Percentiles rank a stretch among this genome's conserved stretches.
Evolutionary conservation across 2,797 vertebrate species (phyloP).

Genomic region (Phaenicophaeus curvirostris): DNA sequence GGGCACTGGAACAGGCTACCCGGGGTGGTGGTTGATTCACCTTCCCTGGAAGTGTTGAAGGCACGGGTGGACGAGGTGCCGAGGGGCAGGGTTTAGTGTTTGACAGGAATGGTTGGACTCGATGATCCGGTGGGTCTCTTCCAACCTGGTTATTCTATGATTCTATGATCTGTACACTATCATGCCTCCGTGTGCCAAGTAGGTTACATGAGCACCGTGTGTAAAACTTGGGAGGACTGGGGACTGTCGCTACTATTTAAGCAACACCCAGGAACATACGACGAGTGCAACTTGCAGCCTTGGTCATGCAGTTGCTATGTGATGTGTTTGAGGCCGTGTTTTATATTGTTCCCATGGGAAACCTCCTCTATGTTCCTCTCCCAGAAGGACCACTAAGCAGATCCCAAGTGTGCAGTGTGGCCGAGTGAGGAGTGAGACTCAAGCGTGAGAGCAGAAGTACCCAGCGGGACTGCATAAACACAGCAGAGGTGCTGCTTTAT

Average conservation of each 20-base stretch:
- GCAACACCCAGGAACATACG: neutral
- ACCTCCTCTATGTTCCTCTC: neutral
- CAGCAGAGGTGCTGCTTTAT: neutral
- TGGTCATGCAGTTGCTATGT: fast-evolving
- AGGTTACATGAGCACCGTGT: fast-evolving
- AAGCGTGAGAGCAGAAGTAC: neutral
- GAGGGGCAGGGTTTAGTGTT: too few species aligned
- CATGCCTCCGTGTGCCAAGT: neutral
- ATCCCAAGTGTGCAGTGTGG: neutral
- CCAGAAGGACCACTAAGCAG: neutral
- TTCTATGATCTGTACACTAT: too few species aligned
- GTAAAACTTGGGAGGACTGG: neutral
- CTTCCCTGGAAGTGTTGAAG: too few species aligned
- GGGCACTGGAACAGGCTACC: too few species aligned
- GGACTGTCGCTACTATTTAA: neutral
- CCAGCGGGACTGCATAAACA: neutral
- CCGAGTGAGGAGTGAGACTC: neutral
- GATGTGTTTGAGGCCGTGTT: neutral
- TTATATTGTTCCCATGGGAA: neutral
- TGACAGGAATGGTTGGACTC: too few species aligned
- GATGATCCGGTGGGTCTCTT: too few species aligned
- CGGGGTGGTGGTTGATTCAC: too few species aligned
- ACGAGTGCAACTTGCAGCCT: fast-evolving
- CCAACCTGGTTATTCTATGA: too few species aligned
- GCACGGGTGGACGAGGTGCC: too few species aligned